Conservation (phyloP, 1,140 invertebrate species). For the Cotesia vestalis region DNA sequence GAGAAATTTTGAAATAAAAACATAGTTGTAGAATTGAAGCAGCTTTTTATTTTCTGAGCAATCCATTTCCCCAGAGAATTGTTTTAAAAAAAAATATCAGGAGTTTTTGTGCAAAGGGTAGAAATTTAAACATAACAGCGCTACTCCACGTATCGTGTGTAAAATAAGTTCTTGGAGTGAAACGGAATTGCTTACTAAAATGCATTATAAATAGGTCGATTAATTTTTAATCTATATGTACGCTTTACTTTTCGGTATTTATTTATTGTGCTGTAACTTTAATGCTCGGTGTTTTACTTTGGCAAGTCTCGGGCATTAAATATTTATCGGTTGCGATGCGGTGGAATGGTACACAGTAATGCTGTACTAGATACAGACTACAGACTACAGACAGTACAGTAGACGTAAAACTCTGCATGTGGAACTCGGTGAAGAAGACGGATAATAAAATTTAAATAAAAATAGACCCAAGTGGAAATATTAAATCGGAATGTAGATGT, state of each 20-base stretch:
- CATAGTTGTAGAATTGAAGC: too few species aligned
- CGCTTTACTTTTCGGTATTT: not conserved
- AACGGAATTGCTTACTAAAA: not conserved
- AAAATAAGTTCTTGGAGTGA: not conserved
- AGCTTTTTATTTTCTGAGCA: too few species aligned
- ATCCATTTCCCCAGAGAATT: too few species aligned
- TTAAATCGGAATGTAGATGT: too few species aligned
- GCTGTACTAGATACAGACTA: too few species aligned
- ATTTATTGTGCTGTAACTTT: not conserved
- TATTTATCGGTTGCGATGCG: constrained; percentile 1
- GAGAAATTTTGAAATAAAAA: too few species aligned
- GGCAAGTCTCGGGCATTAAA: not conserved
- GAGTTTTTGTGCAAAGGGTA: too few species aligned
- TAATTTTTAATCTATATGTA: constrained; percentile 27
- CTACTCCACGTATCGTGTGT: not conserved
- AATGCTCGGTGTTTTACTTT: not conserved
- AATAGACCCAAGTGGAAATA: too few species aligned
- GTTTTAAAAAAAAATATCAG: too few species aligned
- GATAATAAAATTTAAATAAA: too few species aligned
- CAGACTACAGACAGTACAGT: not conserved
- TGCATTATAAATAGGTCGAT: constrained; percentile 34
- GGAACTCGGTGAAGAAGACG: too few species aligned
- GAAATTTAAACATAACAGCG: too few species aligned
- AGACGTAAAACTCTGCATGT: not conserved
- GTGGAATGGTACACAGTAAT: not conserved